Base-by-base conservation (phyloP, 2,888 invertebrate genomes). In the Tetramorium bicarinatum region DNA sequence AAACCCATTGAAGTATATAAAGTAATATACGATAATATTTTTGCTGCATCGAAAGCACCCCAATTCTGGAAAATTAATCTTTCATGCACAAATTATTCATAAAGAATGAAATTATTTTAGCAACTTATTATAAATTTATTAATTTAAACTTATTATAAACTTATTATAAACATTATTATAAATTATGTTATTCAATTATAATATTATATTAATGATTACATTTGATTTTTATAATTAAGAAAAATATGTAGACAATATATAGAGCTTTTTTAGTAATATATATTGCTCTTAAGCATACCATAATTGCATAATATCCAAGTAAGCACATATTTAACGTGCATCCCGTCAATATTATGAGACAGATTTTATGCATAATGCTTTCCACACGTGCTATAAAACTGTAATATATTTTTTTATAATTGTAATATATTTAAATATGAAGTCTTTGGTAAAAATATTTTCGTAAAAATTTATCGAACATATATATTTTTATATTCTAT, bases 241-340 rank as follows among this genome's bases (percentile, higher is more conserved):
- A 29, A 29, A 29, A 29, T 29, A 29, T 29, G 2, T 29, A 29
- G 29, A 29, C 1, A 29, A 29, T 29, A n/a, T n/a, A 29, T 29
- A 29, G 29, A 29, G 29, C 29, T 38, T 29, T 69, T 7, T 49
- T 18, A n/a, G 29, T 52, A 52, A 21, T 9, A 82, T 18, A 34
- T 38, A 29, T 29, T 29, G 29, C 2, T 67, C 25, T 15, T 54
- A 61, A 62, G 11, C 66, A 15, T 91, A 92, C 93, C 90, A 88
- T 89, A 69, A 93, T 91, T 29, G 90, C 88, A 82, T 92, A 92
- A 86, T 91, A 93, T 77, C 91, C 93, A n/a, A 93, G 85, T n/a
- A 93, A 90, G 72, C 93, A 93, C 61, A 93, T 91, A 67, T 90
- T 92, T 84, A 92, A 76, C 1, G 93, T 93, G 44, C 92, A 93